phyloP scores from a whole-genome alignment of 2,113 vertebrate genomes.

The Alaudala cheleensis region DNA sequence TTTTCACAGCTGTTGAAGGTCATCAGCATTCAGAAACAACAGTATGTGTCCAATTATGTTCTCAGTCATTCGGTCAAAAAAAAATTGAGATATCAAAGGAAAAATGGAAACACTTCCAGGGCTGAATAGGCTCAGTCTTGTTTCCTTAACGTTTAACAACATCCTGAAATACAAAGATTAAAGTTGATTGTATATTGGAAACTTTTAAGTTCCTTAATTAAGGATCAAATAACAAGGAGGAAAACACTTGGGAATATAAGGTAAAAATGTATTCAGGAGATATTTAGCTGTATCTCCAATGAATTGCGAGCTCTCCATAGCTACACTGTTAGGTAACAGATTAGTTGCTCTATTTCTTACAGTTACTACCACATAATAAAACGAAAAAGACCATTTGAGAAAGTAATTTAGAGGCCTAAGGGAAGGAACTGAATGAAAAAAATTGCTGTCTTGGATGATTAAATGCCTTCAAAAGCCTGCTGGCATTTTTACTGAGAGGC shows the following conservation, averaged over 20 bases:
- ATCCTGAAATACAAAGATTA: neutral
- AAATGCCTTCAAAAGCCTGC: neutral
- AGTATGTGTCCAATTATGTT: neutral
- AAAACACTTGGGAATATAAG: neutral
- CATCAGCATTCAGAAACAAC: constrained; percentile 32
- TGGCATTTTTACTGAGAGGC: neutral
- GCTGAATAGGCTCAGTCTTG: neutral
- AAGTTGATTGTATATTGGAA: neutral
- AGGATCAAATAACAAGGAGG: neutral
- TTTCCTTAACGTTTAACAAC: neutral
- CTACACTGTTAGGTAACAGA: neutral
- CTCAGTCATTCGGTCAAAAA: constrained; percentile 22
- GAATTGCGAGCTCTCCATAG: neutral
- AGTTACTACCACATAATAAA: neutral
- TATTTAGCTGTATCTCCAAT: neutral
- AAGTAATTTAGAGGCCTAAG: neutral
- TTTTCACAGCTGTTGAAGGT: constrained; percentile 44
- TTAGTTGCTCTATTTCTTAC: neutral
- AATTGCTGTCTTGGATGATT: neutral
- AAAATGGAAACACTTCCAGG: neutral
- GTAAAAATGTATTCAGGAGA: neutral
- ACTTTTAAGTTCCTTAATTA: neutral
- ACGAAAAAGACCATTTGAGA: neutral
- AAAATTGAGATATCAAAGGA: neutral
- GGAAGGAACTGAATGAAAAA: neutral